phyloP scores from a whole-genome alignment of 2,797 vertebrate species.

The Lithobates pipiens region DNA sequence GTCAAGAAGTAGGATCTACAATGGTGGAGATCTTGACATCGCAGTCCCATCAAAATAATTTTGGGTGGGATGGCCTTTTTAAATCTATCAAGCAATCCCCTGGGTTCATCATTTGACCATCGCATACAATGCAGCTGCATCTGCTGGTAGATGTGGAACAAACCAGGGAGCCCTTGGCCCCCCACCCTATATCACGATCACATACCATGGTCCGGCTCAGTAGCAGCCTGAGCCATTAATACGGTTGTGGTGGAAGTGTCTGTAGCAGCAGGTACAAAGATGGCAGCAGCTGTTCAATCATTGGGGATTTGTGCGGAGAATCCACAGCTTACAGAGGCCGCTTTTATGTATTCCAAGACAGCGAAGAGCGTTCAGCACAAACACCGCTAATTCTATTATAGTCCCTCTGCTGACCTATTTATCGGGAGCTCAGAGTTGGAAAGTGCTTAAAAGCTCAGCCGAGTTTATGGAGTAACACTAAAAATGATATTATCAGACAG shows the following conservation, averaged over 20 bases:
- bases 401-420: conserved; percentile 24
- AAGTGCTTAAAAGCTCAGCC: conserved; percentile 52
- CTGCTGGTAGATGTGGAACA: too few species aligned
- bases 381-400: conserved; percentile 33
- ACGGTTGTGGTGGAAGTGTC: conserved; percentile 33
- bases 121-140: too few species aligned
- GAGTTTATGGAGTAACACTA: background rate
- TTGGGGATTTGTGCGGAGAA: conserved; percentile 27
- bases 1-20: too few species aligned
- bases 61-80: too few species aligned
- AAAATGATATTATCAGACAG: conserved; percentile 46
- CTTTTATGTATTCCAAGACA: conserved; percentile 27
- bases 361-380: conserved; percentile 1
- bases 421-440: conserved; percentile 17
- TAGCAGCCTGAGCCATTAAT: conserved; percentile 25
- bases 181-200: background rate
- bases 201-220: conserved; percentile 29
- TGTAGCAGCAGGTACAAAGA: conserved; percentile 40
- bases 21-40: too few species aligned
- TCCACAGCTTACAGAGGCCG: conserved; percentile 8
- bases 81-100: too few species aligned
- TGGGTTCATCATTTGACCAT: too few species aligned
- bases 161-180: background rate
- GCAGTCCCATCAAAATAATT: too few species aligned
- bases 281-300: conserved; percentile 52